Percentiles rank a stretch among this genome's conserved stretches.
These are phyloP conservation scores for Corvus hawaiiensis DNA, from an alignment of 2,113 vertebrate genomes.

Conservation along the genomic window DNA sequence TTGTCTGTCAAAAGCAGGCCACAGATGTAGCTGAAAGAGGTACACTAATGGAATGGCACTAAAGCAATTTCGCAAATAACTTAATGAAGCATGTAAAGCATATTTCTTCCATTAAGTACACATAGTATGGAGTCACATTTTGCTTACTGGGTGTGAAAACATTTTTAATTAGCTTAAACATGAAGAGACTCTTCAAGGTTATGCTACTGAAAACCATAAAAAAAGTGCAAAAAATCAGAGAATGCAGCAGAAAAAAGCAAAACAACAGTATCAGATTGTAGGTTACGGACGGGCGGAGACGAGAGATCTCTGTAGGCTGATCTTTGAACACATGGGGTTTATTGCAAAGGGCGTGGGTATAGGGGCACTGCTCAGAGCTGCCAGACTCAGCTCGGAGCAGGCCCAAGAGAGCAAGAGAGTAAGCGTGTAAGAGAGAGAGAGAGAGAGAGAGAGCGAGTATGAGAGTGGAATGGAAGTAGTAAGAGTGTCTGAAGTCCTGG, in stretches of 20 bases:
- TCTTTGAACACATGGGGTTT: too few relatives aligned
- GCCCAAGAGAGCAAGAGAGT: too few relatives aligned
- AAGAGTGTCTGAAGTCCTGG: too few relatives aligned
- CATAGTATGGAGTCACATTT: slow-evolving; percentile 61
- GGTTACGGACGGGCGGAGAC: too few relatives aligned
- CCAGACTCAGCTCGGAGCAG: too few relatives aligned
- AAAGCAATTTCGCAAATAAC: slow-evolving; percentile 76
- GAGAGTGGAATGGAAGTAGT: too few relatives aligned
- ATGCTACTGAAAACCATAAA: slow-evolving; percentile 65
- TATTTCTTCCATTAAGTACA: slow-evolving; percentile 73
- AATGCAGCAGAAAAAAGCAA: background rate
- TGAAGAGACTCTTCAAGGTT: slow-evolving; percentile 67
- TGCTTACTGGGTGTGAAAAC: slow-evolving; percentile 67
- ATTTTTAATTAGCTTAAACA: slow-evolving; percentile 69
- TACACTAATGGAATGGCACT: slow-evolving; percentile 66
- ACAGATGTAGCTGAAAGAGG: slow-evolving; percentile 59
- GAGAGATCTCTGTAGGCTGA: too few relatives aligned
- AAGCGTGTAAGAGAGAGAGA: too few relatives aligned
- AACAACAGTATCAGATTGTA: background rate
- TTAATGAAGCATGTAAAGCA: slow-evolving; percentile 73
- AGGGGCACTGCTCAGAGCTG: too few relatives aligned
- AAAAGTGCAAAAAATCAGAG: background rate
- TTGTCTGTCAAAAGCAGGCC: slow-evolving; percentile 63
- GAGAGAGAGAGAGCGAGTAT: too few relatives aligned
- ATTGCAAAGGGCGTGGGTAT: too few relatives aligned